phyloP scores from a whole-genome alignment of 2,888 invertebrate species.

The Desoria tigrina region DNA sequence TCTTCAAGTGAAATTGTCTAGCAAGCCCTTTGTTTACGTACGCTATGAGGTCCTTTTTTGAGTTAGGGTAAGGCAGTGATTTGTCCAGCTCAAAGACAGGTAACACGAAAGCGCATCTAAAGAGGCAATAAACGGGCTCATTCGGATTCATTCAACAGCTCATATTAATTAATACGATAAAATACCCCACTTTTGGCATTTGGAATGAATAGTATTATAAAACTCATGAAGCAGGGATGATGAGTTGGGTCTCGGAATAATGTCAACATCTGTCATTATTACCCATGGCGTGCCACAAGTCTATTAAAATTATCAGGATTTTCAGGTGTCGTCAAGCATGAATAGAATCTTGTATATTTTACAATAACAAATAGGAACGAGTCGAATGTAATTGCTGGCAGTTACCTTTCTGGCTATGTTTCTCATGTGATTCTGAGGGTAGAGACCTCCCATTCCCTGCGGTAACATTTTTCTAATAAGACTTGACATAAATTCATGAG shows the following conservation, averaged over 20 bases:
- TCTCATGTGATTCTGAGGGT: constrained; percentile 86
- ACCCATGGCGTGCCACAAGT: constrained; percentile 77
- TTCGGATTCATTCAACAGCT: not conserved
- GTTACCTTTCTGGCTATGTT: constrained; percentile 73
- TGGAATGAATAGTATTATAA: constrained; percentile 48
- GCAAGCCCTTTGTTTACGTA: constrained; percentile 77
- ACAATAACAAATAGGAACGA: too few species aligned
- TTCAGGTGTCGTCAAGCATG: constrained; percentile 2
- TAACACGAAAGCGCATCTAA: constrained; percentile 79
- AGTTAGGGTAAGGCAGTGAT: constrained; percentile 75
- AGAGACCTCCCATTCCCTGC: constrained; percentile 59
- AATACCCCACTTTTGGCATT: constrained; percentile 50
- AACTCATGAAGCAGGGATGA: constrained; percentile 64
- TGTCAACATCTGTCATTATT: constrained; percentile 84
- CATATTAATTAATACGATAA: not conserved
- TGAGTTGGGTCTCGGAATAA: constrained; percentile 76
- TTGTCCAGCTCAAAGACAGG: constrained; percentile 86
- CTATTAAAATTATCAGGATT: constrained; percentile 32
- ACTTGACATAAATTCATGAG: constrained; percentile 65
- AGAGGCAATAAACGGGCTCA: not conserved
- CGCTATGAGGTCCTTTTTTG: constrained; percentile 74
- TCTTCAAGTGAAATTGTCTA: constrained; percentile 85
- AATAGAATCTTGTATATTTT: not conserved
- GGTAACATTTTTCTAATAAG: constrained; percentile 65
- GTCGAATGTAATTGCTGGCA: not conserved